Conservation (phyloP, 2,888 invertebrate species). For the Choreutis nemorana region DNA sequence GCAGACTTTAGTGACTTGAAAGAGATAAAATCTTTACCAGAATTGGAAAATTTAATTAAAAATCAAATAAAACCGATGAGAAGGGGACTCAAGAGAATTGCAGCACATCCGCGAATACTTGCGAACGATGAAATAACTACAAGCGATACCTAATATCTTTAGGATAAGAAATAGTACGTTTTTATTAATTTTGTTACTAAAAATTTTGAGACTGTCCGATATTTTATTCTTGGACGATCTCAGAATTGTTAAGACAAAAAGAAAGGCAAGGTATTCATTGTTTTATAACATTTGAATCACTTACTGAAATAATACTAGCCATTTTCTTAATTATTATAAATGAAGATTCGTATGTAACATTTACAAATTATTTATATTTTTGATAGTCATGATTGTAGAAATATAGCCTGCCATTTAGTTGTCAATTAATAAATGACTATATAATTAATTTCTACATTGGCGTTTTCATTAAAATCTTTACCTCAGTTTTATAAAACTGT, state of each 20-base stretch:
- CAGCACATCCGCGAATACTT: constrained; percentile 34
- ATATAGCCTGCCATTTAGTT: too few relatives aligned
- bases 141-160: too few relatives aligned
- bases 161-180: constrained; percentile 6
- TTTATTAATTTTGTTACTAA: too few relatives aligned
- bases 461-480: too few relatives aligned
- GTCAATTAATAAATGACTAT: too few relatives aligned
- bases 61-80: constrained; percentile 44
- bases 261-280: constrained; percentile 6
- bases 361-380: constrained; percentile 18
- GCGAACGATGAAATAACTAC: constrained; percentile 20
- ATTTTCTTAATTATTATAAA: constrained; percentile 13
- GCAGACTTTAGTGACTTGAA: constrained; percentile 37
- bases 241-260: constrained; percentile 34
- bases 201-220: constrained; percentile 58
- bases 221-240: constrained; percentile 49
- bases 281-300: constrained; percentile 3
- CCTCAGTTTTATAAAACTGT: too few relatives aligned
- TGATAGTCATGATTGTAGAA: too few relatives aligned
- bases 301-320: too few relatives aligned
- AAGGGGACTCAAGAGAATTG: constrained; percentile 23
- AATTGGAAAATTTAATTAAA: constrained; percentile 44
- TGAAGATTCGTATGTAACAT: constrained; percentile 32
- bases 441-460: too few relatives aligned
- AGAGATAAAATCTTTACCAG: constrained; percentile 40